Percentiles rank a stretch among this genome's conserved stretches.
These are phyloP conservation scores for Nerophis lumbriciformis DNA, from an alignment of 2,113 vertebrate genomes.

Conservation along the genomic window DNA sequence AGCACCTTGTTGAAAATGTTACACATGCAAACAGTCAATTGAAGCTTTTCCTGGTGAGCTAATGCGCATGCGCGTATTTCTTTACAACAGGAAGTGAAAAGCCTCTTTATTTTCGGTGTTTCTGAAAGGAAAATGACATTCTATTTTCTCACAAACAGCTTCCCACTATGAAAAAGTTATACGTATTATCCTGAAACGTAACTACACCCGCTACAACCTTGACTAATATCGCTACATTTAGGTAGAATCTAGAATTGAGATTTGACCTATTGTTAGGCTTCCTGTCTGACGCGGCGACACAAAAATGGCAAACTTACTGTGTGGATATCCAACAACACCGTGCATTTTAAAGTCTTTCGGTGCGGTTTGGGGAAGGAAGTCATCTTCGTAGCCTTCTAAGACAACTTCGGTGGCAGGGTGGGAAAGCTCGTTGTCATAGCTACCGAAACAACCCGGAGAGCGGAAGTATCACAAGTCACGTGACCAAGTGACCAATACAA, in stretches of 20 bases:
- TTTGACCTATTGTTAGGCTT: not conserved
- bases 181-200: not conserved
- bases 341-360: constrained; percentile 63
- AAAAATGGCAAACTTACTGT: constrained; percentile 54
- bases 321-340: constrained; percentile 59
- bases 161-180: not conserved
- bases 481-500: constrained; percentile 46
- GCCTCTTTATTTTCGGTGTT: not conserved
- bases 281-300: not conserved
- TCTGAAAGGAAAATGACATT: not conserved
- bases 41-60: not conserved
- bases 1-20: not conserved
- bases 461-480: constrained; percentile 35
- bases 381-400: constrained; percentile 42
- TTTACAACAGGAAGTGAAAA: not conserved
- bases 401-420: constrained; percentile 23
- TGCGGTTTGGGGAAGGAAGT: constrained; percentile 15
- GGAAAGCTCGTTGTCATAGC: constrained; percentile 60
- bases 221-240: not conserved
- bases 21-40: not conserved
- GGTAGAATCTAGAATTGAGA: not conserved
- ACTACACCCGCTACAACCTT: not conserved
- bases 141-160: not conserved
- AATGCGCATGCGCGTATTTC: not conserved
- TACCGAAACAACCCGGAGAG: constrained; percentile 20